A percentile compares a stretch with the other conserved stretches of the same genome.
phyloP scores from a whole-genome alignment of 1,140 invertebrate species.

The Trichoplusia ni region DNA sequence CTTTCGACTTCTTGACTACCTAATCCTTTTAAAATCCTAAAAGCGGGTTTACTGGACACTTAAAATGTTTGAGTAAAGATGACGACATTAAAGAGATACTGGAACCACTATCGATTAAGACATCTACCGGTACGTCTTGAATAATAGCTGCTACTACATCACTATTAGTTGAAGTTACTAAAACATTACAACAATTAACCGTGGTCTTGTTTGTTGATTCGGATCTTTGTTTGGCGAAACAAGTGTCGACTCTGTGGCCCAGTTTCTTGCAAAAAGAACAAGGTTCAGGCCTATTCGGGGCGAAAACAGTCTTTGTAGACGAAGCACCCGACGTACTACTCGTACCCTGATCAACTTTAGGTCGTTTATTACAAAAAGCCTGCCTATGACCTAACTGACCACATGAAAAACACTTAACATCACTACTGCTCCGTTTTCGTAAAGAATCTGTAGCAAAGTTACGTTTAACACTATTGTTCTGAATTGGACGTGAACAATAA shows the following conservation, averaged over 20 bases:
- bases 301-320: no score
- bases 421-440: no score
- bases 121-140: slow-evolving; percentile 27
- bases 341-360: neutral
- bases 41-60: slow-evolving; percentile 14
- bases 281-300: neutral
- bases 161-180: neutral
- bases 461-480: no score
- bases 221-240: slow-evolving; percentile 30
- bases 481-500: no score
- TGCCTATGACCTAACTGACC: no score
- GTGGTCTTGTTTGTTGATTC: slow-evolving; percentile 16
- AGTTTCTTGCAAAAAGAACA: slow-evolving; percentile 17
- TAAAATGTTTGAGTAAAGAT: slow-evolving; percentile 38
- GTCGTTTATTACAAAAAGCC: no score
- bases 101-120: slow-evolving; percentile 44
- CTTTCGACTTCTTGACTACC: slow-evolving; percentile 31
- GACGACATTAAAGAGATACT: slow-evolving; percentile 36
- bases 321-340: no score
- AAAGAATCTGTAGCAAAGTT: neutral
- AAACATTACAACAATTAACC: slow-evolving; percentile 32
- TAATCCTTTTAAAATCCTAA: slow-evolving; percentile 30
- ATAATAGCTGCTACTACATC: slow-evolving; percentile 29
- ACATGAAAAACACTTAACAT: no score
- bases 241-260: slow-evolving; percentile 1